Percentiles rank a stretch among this genome's conserved stretches.
Conservation (phyloP, 1,140 invertebrate genomes). For the Arctopsyche grandis region DNA sequence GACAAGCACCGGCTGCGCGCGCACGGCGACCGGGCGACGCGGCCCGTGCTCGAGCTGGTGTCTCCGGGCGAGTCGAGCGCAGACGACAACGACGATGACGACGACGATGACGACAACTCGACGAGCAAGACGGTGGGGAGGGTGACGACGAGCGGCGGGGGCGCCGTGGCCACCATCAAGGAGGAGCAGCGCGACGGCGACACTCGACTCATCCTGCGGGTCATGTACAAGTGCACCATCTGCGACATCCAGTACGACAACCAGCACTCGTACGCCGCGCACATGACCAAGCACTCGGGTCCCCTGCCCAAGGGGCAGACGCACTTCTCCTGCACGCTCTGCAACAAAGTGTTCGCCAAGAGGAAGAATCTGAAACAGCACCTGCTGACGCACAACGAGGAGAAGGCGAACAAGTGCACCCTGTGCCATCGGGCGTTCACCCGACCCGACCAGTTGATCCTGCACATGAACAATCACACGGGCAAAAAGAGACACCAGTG, state of each 20-base stretch:
- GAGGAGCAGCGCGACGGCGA: slow-evolving; percentile 18
- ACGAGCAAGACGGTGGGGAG: slow-evolving; percentile 3
- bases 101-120: slow-evolving; percentile 21
- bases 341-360: slow-evolving; percentile 53
- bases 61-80: neutral
- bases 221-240: slow-evolving; percentile 43
- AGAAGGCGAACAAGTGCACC: slow-evolving; percentile 53
- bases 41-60: neutral
- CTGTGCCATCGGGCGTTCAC: slow-evolving; percentile 50
- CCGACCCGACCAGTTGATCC: slow-evolving; percentile 49
- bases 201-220: slow-evolving; percentile 41
- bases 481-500: slow-evolving; percentile 52
- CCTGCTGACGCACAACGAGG: slow-evolving; percentile 52
- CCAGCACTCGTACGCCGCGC: slow-evolving; percentile 52
- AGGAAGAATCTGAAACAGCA: slow-evolving; percentile 54
- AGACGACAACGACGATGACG: slow-evolving; percentile 28
- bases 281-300: slow-evolving; percentile 51
- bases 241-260: slow-evolving; percentile 46
- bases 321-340: slow-evolving; percentile 49
- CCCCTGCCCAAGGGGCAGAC: slow-evolving; percentile 51
- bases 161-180: slow-evolving; percentile 51
- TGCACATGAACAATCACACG: slow-evolving; percentile 53
- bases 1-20: neutral
- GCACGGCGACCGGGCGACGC: slow-evolving; percentile 11
- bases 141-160: slow-evolving; percentile 37